Conservation (phyloP, 1,140 invertebrate species). For the Laupala kohalensis region DNA sequence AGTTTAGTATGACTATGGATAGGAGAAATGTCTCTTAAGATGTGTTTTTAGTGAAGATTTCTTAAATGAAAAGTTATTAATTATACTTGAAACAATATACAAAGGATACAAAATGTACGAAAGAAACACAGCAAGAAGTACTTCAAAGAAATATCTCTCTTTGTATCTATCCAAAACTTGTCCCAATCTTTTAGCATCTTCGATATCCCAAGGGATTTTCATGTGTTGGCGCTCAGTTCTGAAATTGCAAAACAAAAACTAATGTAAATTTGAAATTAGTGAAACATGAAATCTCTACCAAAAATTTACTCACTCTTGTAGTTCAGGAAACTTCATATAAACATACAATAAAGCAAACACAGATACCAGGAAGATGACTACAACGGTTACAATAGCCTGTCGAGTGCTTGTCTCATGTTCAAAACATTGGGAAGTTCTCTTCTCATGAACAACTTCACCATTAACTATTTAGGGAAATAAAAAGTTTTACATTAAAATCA, state of each 20-base stretch:
- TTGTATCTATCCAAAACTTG: slow-evolving; percentile 84
- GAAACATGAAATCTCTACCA: background rate
- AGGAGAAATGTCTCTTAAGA: no score
- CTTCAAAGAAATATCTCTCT: slow-evolving; percentile 85
- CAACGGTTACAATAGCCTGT: background rate
- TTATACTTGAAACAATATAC: no score
- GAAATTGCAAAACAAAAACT: slow-evolving; percentile 32
- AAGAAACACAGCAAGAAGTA: slow-evolving; percentile 75
- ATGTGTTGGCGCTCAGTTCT: slow-evolving; percentile 81
- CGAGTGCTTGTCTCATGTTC: slow-evolving; percentile 1
- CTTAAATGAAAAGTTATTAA: background rate
- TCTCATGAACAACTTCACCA: no score
- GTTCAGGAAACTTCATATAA: slow-evolving; percentile 11
- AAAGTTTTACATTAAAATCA: no score
- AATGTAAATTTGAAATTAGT: background rate
- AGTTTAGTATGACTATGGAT: no score
- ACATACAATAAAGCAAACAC: slow-evolving; percentile 2
- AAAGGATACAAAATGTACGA: slow-evolving; percentile 99
- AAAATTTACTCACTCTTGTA: slow-evolving; percentile 6
- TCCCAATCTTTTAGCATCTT: slow-evolving; percentile 92
- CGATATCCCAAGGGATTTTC: slow-evolving; percentile 84
- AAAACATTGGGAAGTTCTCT: no score
- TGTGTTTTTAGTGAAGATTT: background rate
- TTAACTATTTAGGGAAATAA: no score
- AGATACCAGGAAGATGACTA: slow-evolving; percentile 4